A percentile compares a stretch with the other conserved stretches of the same genome.
These are phyloP conservation scores for Poliocrania exsul DNA, from an alignment of 2,797 vertebrate species.

Conservation along the genomic window DNA sequence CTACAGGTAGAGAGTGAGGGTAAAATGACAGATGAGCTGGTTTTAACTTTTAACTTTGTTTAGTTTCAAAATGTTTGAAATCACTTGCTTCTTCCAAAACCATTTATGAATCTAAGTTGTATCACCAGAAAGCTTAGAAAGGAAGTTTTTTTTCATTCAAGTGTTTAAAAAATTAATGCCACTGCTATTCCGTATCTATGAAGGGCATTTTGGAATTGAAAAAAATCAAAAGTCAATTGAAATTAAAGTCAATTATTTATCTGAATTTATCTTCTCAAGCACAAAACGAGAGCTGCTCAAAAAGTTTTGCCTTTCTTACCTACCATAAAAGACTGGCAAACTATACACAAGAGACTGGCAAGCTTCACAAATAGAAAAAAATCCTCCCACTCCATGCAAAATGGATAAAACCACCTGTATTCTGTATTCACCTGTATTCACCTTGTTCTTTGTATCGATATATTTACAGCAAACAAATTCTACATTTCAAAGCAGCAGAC, in stretches of 20 bases:
- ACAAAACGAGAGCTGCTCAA: neutral
- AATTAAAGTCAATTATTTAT: neutral
- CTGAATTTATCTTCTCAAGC: neutral
- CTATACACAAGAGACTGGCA: neutral
- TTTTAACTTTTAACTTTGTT: neutral
- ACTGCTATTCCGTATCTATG: neutral
- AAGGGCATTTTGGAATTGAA: neutral
- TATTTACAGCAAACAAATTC: neutral
- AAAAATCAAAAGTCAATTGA: neutral
- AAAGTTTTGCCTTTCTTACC: neutral
- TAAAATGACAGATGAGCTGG: neutral
- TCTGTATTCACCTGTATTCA: neutral
- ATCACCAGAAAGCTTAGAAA: neutral
- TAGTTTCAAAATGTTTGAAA: neutral
- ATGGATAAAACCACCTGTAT: fast-evolving
- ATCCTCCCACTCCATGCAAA: fast-evolving
- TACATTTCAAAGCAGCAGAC: neutral
- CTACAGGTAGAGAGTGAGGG: neutral
- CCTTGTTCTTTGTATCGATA: neutral
- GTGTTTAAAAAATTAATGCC: neutral
- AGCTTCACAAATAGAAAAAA: neutral
- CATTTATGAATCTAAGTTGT: neutral
- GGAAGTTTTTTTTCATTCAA: neutral
- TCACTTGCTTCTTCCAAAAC: neutral
- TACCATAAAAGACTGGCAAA: neutral